Percentiles rank a stretch among this genome's conserved stretches.
These are phyloP conservation scores for Lasioglossum zephyrum DNA, from an alignment of 2,888 invertebrate species.

Conservation along the genomic window DNA sequence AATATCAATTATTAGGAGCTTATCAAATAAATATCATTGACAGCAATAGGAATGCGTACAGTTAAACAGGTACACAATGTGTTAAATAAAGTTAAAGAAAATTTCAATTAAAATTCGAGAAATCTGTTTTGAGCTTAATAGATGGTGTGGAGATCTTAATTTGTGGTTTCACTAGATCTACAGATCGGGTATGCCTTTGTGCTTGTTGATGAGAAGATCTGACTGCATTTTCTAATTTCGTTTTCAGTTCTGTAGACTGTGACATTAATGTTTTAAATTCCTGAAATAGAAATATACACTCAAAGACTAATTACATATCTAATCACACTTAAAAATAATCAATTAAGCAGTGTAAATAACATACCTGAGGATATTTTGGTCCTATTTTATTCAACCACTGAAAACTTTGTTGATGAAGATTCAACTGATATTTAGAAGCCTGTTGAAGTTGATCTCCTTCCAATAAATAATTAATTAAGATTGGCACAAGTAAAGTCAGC, in stretches of 20 bases:
- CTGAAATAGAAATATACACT: slow-evolving; percentile 82
- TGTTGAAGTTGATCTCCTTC: slow-evolving; percentile 88
- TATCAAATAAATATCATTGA: not conserved
- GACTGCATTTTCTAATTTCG: slow-evolving; percentile 94
- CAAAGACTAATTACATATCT: slow-evolving; percentile 1
- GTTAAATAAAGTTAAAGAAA: slow-evolving; percentile 18
- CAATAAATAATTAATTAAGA: slow-evolving; percentile 93
- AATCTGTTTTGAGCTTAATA: slow-evolving; percentile 97
- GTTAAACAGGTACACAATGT: slow-evolving; percentile 28
- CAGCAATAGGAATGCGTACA: not conserved
- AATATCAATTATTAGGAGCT: not conserved
- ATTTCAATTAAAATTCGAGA: slow-evolving; percentile 94
- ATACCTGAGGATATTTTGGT: slow-evolving; percentile 94
- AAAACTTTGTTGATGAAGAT: slow-evolving; percentile 94
- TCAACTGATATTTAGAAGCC: slow-evolving; percentile 87
- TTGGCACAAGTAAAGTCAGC: slow-evolving; percentile 94
- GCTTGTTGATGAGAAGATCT: slow-evolving; percentile 88
- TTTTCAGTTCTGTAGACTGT: slow-evolving; percentile 91
- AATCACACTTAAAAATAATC: not conserved
- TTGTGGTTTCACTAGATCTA: slow-evolving; percentile 79
- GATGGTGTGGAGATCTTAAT: slow-evolving; percentile 87
- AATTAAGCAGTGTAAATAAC: not conserved
- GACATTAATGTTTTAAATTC: slow-evolving; percentile 97
- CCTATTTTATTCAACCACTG: slow-evolving; percentile 96
- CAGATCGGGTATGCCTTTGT: slow-evolving; percentile 84